These are phyloP conservation scores for Agrenia bidenticulata DNA, from an alignment of 2,888 invertebrate genomes.

Conservation along the genomic window DNA sequence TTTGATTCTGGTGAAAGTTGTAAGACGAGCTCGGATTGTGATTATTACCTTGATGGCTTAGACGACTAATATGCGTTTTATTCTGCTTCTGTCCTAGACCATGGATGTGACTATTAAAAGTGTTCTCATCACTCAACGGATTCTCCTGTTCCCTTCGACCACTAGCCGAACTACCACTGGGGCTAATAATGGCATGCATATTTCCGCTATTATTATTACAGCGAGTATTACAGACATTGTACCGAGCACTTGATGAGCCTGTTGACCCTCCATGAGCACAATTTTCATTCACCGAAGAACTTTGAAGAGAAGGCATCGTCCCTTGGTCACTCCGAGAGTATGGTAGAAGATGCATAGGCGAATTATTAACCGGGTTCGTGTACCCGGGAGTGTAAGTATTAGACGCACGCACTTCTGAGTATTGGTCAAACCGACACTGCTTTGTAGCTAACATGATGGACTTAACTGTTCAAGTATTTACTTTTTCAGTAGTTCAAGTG, in stretches of 20 bases:
- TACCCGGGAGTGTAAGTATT: not conserved
- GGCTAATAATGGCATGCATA: not conserved
- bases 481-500: too few relatives aligned
- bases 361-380: not conserved
- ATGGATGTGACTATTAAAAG: not conserved
- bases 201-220: not conserved
- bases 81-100: not conserved
- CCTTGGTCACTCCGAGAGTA: not conserved
- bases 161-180: not conserved
- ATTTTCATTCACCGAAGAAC: not conserved
- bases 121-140: not conserved
- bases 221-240: not conserved
- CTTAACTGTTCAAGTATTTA: too few relatives aligned
- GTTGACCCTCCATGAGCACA: not conserved
- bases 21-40: not conserved
- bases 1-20: not conserved
- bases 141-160: not conserved
- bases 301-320: not conserved
- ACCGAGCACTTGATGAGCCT: too few relatives aligned
- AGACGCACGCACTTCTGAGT: conserved; percentile 2
- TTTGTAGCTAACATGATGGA: conserved; percentile 15
- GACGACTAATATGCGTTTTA: not conserved
- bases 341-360: not conserved
- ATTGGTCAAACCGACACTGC: conserved; percentile 19
- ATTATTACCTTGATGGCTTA: not conserved